Evolutionary conservation across 2,113 vertebrate genomes (phyloP).

Genomic region (Thinocorus orbignyianus): DNA sequence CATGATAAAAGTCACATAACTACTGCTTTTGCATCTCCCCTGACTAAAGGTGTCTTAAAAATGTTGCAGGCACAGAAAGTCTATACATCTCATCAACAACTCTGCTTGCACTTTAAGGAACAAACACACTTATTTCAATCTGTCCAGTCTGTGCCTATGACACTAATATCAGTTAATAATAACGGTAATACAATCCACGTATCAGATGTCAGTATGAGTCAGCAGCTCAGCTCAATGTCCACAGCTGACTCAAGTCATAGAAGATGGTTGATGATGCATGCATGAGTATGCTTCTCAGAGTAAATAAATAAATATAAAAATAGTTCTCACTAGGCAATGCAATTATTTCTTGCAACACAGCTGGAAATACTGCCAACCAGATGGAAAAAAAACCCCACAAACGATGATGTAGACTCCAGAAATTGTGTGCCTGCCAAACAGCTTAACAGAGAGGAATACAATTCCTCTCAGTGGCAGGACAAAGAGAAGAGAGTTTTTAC

Average conservation of each 20-base stretch:
- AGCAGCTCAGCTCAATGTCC: neutral
- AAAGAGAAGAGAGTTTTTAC: neutral
- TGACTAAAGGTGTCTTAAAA: neutral
- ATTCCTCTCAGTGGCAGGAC: neutral
- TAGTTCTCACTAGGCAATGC: neutral
- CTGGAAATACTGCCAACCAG: neutral
- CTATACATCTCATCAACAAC: neutral
- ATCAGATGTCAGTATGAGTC: neutral
- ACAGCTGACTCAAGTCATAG: neutral
- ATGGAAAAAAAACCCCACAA: neutral
- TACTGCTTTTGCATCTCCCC: neutral
- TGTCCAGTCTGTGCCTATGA: neutral
- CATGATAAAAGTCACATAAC: neutral
- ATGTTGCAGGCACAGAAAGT: neutral
- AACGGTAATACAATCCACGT: neutral
- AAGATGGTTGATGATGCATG: neutral
- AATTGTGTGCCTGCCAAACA: neutral
- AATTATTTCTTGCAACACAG: neutral
- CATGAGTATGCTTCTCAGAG: neutral
- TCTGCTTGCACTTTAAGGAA: neutral
- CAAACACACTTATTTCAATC: neutral
- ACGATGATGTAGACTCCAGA: neutral
- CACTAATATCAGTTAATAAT: neutral
- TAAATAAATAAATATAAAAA: neutral
- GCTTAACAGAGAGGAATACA: neutral